Percentiles rank a stretch among this genome's conserved stretches.
Conservation (phyloP, 2,797 vertebrate genomes). For the Coregonus ussuriensis region DNA sequence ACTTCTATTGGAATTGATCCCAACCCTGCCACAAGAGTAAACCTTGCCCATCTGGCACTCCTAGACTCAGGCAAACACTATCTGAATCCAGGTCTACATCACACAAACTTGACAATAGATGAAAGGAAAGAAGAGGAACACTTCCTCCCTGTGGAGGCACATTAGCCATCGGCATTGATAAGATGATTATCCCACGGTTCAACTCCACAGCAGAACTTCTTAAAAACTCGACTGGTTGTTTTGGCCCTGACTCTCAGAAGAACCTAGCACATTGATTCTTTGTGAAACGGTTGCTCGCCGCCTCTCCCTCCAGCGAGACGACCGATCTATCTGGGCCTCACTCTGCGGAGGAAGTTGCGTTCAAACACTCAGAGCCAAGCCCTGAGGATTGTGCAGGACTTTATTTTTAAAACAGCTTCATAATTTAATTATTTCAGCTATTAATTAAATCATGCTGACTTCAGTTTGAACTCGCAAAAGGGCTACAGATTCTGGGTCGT, state of each 20-base stretch:
- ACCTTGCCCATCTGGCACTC: not conserved
- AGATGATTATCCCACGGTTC: not conserved
- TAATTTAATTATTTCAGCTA: conserved; percentile 36
- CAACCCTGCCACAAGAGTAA: not conserved
- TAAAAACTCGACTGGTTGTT: not conserved
- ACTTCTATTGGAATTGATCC: not conserved
- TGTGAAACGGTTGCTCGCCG: not conserved
- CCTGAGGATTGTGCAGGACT: conserved; percentile 10
- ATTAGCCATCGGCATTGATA: not conserved
- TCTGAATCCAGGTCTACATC: not conserved
- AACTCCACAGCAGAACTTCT: not conserved
- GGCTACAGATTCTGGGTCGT: conserved; percentile 24
- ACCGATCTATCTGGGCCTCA: conserved; percentile 19
- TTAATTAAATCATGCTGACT: conserved; percentile 35
- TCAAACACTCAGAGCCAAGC: conserved; percentile 17
- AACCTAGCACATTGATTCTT: not conserved
- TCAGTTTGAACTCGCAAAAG: conserved; percentile 27
- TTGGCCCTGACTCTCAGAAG: not conserved
- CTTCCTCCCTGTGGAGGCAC: not conserved
- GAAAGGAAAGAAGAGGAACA: not conserved
- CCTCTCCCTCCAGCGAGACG: conserved; percentile 9
- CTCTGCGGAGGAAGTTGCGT: conserved; percentile 24
- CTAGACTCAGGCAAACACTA: not conserved
- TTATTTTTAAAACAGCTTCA: conserved; percentile 25
- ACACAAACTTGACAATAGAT: not conserved